Conservation (phyloP, 2,888 invertebrate genomes). For the Erebia epiphron region DNA sequence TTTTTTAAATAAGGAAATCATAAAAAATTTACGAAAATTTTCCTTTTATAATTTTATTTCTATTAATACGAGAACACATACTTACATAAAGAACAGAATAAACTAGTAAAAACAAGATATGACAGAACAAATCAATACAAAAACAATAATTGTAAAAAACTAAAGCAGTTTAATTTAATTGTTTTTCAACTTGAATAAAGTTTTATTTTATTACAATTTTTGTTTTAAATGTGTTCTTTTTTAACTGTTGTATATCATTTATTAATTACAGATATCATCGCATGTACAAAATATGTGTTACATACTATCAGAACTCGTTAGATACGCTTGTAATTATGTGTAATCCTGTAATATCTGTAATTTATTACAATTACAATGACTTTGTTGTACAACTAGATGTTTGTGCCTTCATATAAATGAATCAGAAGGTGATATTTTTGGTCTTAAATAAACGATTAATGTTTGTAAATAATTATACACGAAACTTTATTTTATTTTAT, state of each 20-base stretch:
- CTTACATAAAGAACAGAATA: not conserved
- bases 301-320: not conserved
- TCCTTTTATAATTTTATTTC: not conserved
- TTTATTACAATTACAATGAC: constrained; percentile 28
- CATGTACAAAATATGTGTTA: not conserved
- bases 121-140: not conserved
- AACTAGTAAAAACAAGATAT: too few relatives aligned
- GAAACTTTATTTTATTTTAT: constrained; percentile 44
- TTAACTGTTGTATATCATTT: constrained; percentile 6
- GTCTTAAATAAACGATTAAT: constrained; percentile 75
- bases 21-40: not conserved
- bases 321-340: constrained; percentile 13
- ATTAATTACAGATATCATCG: not conserved
- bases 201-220: not conserved
- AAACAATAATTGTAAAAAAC: not conserved
- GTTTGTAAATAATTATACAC: constrained; percentile 75
- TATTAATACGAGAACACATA: not conserved
- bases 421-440: constrained; percentile 74
- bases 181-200: not conserved
- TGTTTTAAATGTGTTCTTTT: not conserved
- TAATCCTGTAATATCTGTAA: constrained; percentile 29
- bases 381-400: constrained; percentile 43
- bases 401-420: constrained; percentile 69
- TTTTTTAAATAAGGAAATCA: not conserved
- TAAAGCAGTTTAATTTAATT: not conserved